Evolutionary conservation across 2,797 vertebrate genomes (phyloP).

Genomic region (Tangara arthus): DNA sequence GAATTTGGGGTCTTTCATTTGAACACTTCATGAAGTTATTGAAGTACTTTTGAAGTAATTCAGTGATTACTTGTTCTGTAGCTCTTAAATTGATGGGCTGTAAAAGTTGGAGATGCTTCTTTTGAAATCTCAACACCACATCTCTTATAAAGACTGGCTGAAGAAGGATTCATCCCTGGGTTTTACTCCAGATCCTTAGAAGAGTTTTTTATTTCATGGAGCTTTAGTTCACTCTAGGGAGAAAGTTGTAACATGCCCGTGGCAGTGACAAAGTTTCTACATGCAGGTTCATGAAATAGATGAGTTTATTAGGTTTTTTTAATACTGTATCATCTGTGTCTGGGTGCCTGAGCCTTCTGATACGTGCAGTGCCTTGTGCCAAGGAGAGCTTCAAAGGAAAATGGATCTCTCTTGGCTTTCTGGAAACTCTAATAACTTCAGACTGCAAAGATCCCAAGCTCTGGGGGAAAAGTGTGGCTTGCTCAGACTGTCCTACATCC

Average conservation of each 20-base stretch:
- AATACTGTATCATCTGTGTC: not conserved
- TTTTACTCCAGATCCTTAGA: not conserved
- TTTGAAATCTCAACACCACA: not conserved
- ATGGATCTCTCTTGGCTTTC: not conserved
- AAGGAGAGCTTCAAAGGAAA: not conserved
- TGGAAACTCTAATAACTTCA: not conserved
- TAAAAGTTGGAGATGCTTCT: not conserved
- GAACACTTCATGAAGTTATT: not conserved
- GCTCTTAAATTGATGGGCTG: not conserved
- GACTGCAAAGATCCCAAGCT: not conserved
- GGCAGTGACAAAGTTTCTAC: not conserved
- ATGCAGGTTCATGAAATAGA: not conserved
- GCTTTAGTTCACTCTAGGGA: not conserved
- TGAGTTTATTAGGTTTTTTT: not conserved
- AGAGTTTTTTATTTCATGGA: not conserved
- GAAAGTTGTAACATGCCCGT: not conserved
- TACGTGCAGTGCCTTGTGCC: not conserved
- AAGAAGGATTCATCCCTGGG: not conserved
- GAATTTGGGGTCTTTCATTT: not conserved
- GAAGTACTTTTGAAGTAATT: not conserved
- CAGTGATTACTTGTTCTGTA: not conserved
- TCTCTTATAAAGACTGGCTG: not conserved
- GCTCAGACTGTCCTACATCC: not conserved
- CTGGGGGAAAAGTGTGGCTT: not conserved
- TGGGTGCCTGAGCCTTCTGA: not conserved